These are phyloP conservation scores for Sceloporus tristichus DNA, from an alignment of 2,113 vertebrate species.

Conservation along the genomic window DNA sequence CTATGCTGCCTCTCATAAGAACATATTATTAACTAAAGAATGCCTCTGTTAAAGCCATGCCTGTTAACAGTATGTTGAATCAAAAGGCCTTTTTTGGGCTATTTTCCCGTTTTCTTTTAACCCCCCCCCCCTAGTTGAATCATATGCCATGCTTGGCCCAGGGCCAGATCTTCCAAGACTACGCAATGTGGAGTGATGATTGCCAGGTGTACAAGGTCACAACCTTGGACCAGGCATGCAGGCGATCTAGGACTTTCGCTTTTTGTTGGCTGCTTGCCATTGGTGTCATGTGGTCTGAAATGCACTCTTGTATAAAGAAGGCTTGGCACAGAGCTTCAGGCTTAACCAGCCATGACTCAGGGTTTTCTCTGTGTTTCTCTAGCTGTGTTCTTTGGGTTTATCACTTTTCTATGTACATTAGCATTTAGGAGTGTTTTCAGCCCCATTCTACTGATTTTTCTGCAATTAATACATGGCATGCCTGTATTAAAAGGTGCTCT, in stretches of 20 bases:
- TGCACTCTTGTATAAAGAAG: background rate
- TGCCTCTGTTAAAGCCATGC: no score
- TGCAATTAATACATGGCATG: background rate
- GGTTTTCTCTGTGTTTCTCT: background rate
- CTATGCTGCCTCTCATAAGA: no score
- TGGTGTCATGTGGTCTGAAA: background rate
- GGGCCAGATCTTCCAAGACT: no score
- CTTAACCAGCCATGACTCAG: background rate
- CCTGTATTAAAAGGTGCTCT: background rate
- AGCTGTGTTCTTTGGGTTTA: background rate
- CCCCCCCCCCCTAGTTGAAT: background rate
- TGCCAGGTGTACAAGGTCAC: background rate
- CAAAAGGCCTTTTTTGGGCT: no score
- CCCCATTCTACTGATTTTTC: background rate
- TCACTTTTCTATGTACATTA: background rate
- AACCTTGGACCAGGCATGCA: background rate
- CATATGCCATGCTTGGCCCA: background rate
- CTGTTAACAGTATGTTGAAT: no score
- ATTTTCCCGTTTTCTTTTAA: no score
- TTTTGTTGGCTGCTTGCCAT: slow-evolving; percentile 15
- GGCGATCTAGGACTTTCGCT: background rate
- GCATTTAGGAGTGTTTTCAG: background rate
- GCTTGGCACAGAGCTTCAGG: background rate
- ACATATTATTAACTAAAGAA: no score
- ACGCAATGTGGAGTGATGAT: background rate